Evolutionary conservation across 2,888 invertebrate genomes (phyloP), one percentile per base, ranked within the genome.

Genomic region (Antheraea assamensis): DNA sequence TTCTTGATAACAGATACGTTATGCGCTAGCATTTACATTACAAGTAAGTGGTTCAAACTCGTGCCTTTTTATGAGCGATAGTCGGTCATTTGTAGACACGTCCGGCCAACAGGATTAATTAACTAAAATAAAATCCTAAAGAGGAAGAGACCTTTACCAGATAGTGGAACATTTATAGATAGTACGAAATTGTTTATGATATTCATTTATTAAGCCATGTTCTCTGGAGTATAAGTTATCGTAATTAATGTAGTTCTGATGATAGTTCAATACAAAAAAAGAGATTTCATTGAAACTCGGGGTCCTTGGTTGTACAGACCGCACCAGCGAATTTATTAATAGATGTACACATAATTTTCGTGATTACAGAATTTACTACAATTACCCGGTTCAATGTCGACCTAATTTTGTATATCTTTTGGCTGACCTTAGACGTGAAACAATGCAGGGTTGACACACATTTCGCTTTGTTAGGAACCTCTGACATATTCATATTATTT

Each of bases 341-440:
- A 58, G 15, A 58, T 55, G 15, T 58, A 71, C n/a, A 47, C 27
- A 21, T 27, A 71, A 71, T 71, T 71, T 72, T 21, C n/a, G 17
- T 72, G 64, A 47, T 55, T 71, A 49, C 68, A 35, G 19, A 68
- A 68, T 19, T 35, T 19, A 68, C 21, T 35, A 35, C 35, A n/a
- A 68, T 35, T 68, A 68, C 17, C 21, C 35, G 68, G 35, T 68
- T 19, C 68, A 68, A 35, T 68, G 68, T 21, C 35, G 68, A 68
- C 68, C 35, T 68, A 35, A 35, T 68, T 68, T 68, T 35, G 68
- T 68, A 35, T 68, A 35, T 66, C 31, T 66, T 31, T 31, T 35
- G 35, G 35, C n/a, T 68, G 68, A 68, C 68, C 68, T 68, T 68
- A 31, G 21, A 10, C 21, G n/a, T 68, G n/a, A 68, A 35, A 35